Conservation (phyloP, 2,797 vertebrate species). For the Champsocephalus gunnari region DNA sequence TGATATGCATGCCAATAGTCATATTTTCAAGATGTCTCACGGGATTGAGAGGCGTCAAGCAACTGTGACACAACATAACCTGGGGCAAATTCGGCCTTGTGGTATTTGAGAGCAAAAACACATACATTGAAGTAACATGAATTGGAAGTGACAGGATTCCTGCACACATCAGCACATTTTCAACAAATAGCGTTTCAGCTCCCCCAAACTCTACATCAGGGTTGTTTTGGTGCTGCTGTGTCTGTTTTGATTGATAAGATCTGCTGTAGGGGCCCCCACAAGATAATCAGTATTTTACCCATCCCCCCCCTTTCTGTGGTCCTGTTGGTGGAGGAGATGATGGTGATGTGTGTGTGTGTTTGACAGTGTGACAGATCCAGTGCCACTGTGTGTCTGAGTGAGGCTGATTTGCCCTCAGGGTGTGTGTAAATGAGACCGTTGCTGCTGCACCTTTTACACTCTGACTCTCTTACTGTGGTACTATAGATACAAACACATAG, state of each 20-base stretch:
- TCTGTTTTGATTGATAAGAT: constrained; percentile 72
- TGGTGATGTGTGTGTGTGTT: constrained; percentile 61
- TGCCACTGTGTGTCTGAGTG: constrained; percentile 43
- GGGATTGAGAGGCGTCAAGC: constrained; percentile 10
- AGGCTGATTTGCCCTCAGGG: constrained; percentile 62
- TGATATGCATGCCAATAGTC: background rate
- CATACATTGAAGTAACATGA: background rate
- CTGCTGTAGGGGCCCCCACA: constrained; percentile 36
- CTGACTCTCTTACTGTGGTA: background rate
- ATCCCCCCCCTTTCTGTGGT: constrained; percentile 40
- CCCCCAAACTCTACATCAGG: background rate
- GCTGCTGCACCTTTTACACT: constrained; percentile 35
- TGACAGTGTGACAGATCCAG: constrained; percentile 70
- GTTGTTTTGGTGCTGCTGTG: constrained; percentile 21
- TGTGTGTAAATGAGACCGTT: constrained; percentile 66
- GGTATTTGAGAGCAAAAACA: constrained; percentile 11
- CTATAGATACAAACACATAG: background rate
- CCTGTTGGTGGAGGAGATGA: constrained; percentile 30
- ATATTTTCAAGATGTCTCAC: background rate
- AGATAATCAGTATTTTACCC: constrained; percentile 47
- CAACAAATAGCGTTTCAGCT: constrained; percentile 32
- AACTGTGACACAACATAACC: constrained; percentile 37
- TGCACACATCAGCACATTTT: constrained; percentile 46
- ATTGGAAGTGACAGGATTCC: constrained; percentile 52
- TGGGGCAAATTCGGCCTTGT: constrained; percentile 5